phyloP scores from a whole-genome alignment of 2,113 vertebrate species.

The Candoia aspera region DNA sequence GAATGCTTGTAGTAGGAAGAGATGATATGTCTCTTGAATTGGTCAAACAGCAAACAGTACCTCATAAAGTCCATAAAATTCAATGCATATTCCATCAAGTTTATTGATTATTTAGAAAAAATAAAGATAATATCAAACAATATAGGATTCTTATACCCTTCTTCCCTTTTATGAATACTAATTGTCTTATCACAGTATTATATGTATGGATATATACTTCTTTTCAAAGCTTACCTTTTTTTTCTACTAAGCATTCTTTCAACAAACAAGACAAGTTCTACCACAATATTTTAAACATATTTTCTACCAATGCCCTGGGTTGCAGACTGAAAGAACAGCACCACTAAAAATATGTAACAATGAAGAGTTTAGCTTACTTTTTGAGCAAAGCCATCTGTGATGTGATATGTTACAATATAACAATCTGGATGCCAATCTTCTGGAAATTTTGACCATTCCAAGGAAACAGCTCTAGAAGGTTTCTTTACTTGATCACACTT shows the following conservation, averaged over 20 bases:
- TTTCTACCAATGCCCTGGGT: neutral
- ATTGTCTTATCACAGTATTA: neutral
- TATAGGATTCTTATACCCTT: neutral
- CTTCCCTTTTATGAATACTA: neutral
- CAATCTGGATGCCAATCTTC: constrained; percentile 66
- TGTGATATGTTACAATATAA: constrained; percentile 73
- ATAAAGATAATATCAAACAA: neutral
- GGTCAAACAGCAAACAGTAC: no score
- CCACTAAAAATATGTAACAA: neutral
- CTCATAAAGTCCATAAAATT: neutral
- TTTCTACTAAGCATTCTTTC: neutral
- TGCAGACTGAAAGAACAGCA: constrained; percentile 5
- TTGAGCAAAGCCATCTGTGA: constrained; percentile 56
- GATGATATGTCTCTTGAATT: no score
- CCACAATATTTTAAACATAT: neutral
- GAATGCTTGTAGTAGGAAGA: no score
- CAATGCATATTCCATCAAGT: neutral
- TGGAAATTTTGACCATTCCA: constrained; percentile 75
- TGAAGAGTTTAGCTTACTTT: constrained; percentile 66
- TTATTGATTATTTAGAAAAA: neutral
- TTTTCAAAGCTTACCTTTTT: neutral
- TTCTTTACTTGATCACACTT: constrained; percentile 51
- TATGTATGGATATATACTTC: neutral
- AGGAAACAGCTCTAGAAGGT: constrained; percentile 57
- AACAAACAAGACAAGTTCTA: neutral